Evolutionary conservation across 2,888 invertebrate genomes (phyloP).

Genomic region (Drosophila tripunctata): DNA sequence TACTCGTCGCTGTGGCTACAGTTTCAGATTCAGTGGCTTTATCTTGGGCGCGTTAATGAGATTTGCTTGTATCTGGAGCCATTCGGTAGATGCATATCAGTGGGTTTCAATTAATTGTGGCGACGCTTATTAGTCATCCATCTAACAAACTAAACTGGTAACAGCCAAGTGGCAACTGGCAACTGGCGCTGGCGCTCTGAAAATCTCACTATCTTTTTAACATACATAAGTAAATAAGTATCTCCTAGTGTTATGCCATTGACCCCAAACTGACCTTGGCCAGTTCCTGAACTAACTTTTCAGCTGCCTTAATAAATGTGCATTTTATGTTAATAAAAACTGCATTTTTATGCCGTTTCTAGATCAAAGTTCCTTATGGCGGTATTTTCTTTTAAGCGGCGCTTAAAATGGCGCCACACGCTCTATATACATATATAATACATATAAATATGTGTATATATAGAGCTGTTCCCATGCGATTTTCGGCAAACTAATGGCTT

Average conservation of each 20-base stretch:
- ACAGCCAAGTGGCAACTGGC: conserved; percentile 20
- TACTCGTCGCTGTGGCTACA: conserved; percentile 44
- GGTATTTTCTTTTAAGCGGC: conserved; percentile 68
- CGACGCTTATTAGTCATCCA: conserved; percentile 84
- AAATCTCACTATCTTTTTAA: conserved; percentile 31
- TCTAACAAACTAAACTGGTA: conserved; percentile 77
- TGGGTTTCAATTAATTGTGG: conserved; percentile 82
- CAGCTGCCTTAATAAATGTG: conserved; percentile 51
- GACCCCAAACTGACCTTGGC: conserved; percentile 71
- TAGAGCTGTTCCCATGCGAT: conserved; percentile 35
- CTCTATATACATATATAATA: neutral
- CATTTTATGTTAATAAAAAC: conserved; percentile 63
- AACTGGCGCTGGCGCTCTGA: conserved; percentile 52
- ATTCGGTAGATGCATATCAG: conserved; percentile 83
- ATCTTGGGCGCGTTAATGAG: conserved; percentile 83
- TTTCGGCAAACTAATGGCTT: conserved; percentile 75
- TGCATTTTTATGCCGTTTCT: conserved; percentile 54
- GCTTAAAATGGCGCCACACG: conserved; percentile 80
- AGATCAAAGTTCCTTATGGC: conserved; percentile 46
- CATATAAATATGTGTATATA: neutral
- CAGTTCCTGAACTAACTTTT: conserved; percentile 9
- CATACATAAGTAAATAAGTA: conserved; percentile 2
- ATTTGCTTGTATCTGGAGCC: conserved; percentile 84
- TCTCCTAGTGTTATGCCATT: conserved; percentile 59
- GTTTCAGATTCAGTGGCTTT: conserved; percentile 70